These are phyloP conservation scores for Podotricha telesiphe DNA, from an alignment of 2,888 invertebrate species.

Conservation along the genomic window DNA sequence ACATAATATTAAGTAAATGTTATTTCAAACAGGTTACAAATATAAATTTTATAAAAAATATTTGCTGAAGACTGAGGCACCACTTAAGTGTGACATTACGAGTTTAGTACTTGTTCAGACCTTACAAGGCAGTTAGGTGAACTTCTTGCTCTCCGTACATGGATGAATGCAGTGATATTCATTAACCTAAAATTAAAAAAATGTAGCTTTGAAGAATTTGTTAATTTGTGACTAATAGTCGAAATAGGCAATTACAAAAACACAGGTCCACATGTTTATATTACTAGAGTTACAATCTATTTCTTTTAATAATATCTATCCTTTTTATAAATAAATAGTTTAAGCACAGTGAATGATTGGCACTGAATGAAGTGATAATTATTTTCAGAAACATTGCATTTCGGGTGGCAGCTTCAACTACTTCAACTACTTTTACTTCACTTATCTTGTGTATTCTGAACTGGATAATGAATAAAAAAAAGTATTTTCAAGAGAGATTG, in stretches of 20 bases:
- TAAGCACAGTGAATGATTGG: too few relatives aligned
- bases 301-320: too few relatives aligned
- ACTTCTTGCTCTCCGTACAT: conserved; percentile 60
- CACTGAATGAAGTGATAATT: too few relatives aligned
- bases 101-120: conserved; percentile 49
- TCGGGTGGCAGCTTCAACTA: too few relatives aligned
- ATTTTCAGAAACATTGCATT: not conserved
- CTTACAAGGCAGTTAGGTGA: conserved; percentile 65
- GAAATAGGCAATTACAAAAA: conserved; percentile 5
- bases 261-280: not conserved
- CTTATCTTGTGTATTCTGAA: too few relatives aligned
- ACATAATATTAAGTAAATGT: not conserved
- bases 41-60: not conserved
- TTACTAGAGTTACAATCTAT: not conserved
- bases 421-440: too few relatives aligned
- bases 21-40: not conserved
- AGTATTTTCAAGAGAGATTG: too few relatives aligned
- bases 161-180: conserved; percentile 67
- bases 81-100: conserved; percentile 31
- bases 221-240: conserved; percentile 21
- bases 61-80: not conserved
- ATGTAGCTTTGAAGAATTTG: conserved; percentile 53
- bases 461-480: too few relatives aligned
- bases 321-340: too few relatives aligned
- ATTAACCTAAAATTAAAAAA: conserved; percentile 78